Conservation (phyloP, 2,888 invertebrate species). For the Tupiocoris notatus region DNA sequence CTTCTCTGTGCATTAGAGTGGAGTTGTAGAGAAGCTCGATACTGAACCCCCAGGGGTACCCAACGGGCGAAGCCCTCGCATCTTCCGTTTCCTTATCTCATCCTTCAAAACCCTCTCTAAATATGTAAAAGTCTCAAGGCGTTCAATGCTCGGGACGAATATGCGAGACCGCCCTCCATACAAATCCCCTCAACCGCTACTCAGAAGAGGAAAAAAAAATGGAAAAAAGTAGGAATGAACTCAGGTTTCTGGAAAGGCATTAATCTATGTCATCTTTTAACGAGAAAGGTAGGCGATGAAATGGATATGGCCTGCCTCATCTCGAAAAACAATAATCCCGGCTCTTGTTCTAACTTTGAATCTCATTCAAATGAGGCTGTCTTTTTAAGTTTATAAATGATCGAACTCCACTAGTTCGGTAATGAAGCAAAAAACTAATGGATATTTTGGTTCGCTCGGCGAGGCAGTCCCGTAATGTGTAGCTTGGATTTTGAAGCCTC, state of each 20-base stretch:
- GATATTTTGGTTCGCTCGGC: not conserved
- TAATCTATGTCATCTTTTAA: constrained; percentile 13
- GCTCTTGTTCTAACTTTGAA: not conserved
- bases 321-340: constrained; percentile 15
- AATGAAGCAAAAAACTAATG: not conserved
- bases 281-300: constrained; percentile 22
- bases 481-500: too few relatives aligned
- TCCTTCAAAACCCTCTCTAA: not conserved
- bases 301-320: constrained; percentile 7
- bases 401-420: not conserved
- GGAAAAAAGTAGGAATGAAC: not conserved
- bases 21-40: too few relatives aligned
- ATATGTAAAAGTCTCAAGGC: not conserved
- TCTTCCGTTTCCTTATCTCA: constrained; percentile 1
- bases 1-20: too few relatives aligned
- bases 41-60: not conserved
- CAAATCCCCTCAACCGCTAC: not conserved
- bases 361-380: not conserved
- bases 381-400: not conserved
- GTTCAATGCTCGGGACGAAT: not conserved
- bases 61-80: not conserved
- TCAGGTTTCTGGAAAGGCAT: not conserved
- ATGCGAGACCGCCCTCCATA: not conserved
- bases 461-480: too few relatives aligned
- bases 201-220: not conserved